Base-by-base conservation (phyloP, 2,888 invertebrate species). In the Stomorhina lunata region DNA sequence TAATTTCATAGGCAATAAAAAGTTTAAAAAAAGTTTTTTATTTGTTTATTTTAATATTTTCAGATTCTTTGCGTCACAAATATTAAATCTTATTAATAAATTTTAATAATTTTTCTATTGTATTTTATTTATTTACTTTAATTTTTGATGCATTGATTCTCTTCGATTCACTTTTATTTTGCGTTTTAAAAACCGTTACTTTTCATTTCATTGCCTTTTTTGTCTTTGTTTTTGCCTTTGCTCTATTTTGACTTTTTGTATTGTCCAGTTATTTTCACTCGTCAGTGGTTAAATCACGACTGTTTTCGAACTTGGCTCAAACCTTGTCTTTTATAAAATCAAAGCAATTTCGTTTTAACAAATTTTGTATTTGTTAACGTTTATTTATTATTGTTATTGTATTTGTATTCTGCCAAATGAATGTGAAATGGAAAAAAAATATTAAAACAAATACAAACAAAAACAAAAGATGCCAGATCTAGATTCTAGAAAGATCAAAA, bases 301-400 rank as follows among this genome's bases (percentile, higher is more conserved):
- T 88, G 88, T 87, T 86, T 85, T 86, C 85, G 86, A 86, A 86
- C 87, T 86, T 84, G 86, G 86, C 84, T 86, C 85, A 84, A 84
- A 87, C 86, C 86, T 87, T 88, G 87, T 86, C 87, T 88, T 88
- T 88, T 87, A 87, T 87, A 86, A 87, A 86, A 86, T 84, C 84
- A 84, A 84, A 85, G 81, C 82, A 83, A 83, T 84, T 81, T 83
- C 69, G 68, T 78, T 84, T 76, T 34, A 50, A 59, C 25, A 72
- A 57, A 66, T 50, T 77, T 59, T 59, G 12, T 63, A 48, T 59
- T 15, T 25, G 22, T 25, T 45, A 65, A 7, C 4, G 25, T 27
- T 27, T 32, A 25, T 10, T 22, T 22, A n/a, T 65, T 48, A 10
- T 65, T 69, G 43, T 50, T 59, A 40, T 63, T 63, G 59, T 45